Base-by-base conservation (phyloP, 2,888 invertebrate species). In the Smittia aterrima region DNA sequence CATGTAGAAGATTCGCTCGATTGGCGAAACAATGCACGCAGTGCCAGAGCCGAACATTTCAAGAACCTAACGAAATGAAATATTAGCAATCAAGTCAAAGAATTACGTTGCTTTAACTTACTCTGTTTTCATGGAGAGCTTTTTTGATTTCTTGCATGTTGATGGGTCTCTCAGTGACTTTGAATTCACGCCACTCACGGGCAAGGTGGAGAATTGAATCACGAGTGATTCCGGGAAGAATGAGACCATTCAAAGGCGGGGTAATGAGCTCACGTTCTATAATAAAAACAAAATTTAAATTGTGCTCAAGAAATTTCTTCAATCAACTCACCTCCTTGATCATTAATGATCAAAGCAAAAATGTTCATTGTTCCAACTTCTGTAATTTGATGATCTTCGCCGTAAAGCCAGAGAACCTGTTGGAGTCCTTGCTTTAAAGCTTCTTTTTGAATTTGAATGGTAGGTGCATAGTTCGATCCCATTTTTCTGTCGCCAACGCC, bases 301-400 rank as follows among this genome's bases (percentile, higher is more conserved):
- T 68, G n/a, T n/a, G 9, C 24, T 71, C 62, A 67, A 66, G 67
- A 76, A 72, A 76, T 75, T 72, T 74, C 38, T 25, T n/a, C 6
- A 40, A 13, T 25, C 40, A 74, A 79, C 83, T 83, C 83, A 96
- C 96, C 94, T 87, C 97, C 98, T 80, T 92, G 85, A 74, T 95
- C 92, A 80, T 98, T 93, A 77, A 91, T 86, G 83, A 90, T 91
- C 79, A 92, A 89, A 81, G 96, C 87, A 82, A 98, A 98, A 74
- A 99, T 89, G 81, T 99, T 99, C 99, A 99, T 99, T 13, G 98
- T 94, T 72, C 99, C 99, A 64, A 95, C 97, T 87, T 99, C 99
- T 0, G 99, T 98, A 25, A 99, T 81, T 81, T 95, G 89, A 80
- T 96, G 91, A 79, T 98, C 91, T 0, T 93, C 90, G 1, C 98